Evolutionary conservation across 2,888 invertebrate genomes (phyloP).

Genomic region (Trisateles emortualis): DNA sequence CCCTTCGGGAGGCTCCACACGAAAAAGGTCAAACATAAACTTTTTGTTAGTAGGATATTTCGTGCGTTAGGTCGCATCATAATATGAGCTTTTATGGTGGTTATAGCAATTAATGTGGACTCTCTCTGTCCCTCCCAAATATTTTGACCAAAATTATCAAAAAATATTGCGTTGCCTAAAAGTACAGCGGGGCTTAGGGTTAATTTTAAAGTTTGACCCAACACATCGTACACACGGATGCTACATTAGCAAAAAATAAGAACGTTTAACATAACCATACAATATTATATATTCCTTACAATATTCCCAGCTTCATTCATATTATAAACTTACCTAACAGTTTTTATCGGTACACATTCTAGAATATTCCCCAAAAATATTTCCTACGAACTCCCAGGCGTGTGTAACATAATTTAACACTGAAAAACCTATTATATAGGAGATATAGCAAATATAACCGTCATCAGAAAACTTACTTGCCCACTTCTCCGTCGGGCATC

Average conservation of each 20-base stretch:
- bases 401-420: conserved; percentile 42
- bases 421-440: conserved; percentile 50
- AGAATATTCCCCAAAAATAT: conserved; percentile 14
- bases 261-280: neutral
- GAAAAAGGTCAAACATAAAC: conserved; percentile 78
- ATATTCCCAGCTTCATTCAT: neutral
- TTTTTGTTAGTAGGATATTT: conserved; percentile 71
- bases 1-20: conserved; percentile 72
- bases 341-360: neutral
- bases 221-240: neutral
- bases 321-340: neutral
- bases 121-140: conserved; percentile 9
- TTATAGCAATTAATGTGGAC: conserved; percentile 40
- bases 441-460: conserved; percentile 63
- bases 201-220: neutral
- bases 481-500: conserved; percentile 76
- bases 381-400: conserved; percentile 5
- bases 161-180: neutral
- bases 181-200: neutral
- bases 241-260: neutral
- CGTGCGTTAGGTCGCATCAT: conserved; percentile 44
- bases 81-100: conserved; percentile 41
- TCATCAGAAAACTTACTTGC: conserved; percentile 79
- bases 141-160: neutral
- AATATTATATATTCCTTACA: neutral